Conservation (phyloP, 2,113 vertebrate species). For the Cepphus grylle region DNA sequence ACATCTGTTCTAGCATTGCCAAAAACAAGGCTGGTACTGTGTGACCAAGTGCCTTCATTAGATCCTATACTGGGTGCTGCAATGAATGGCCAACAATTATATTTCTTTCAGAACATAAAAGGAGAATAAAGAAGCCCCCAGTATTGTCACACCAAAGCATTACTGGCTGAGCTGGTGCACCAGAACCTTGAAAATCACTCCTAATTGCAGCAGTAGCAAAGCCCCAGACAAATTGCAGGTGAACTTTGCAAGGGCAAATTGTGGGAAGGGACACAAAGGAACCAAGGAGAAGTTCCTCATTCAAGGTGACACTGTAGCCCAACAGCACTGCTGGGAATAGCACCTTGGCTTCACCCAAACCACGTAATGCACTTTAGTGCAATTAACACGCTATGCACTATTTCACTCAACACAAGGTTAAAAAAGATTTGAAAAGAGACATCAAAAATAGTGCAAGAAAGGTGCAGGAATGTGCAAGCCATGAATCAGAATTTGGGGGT, state of each 20-base stretch:
- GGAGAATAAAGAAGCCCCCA: not conserved
- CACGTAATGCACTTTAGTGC: not conserved
- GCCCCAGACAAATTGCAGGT: not conserved
- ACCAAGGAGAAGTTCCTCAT: not conserved
- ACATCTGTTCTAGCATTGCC: not conserved
- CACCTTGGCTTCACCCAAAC: not conserved
- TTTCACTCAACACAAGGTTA: not conserved
- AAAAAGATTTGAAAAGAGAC: not conserved
- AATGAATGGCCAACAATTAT: not conserved
- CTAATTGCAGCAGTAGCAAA: not conserved
- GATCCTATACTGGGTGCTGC: not conserved
- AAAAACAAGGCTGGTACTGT: not conserved
- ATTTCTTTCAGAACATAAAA: not conserved
- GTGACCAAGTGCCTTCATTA: not conserved
- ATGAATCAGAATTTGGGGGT: not conserved
- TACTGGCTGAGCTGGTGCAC: not conserved
- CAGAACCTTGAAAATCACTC: not conserved
- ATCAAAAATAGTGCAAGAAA: not conserved
- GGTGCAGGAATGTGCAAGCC: not conserved
- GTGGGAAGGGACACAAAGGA: not conserved
- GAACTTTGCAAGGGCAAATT: not conserved
- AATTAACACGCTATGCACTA: not conserved
- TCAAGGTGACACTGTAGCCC: not conserved
- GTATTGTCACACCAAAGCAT: not conserved
- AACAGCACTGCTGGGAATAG: not conserved